Base-by-base conservation (phyloP, 2,797 vertebrate genomes). In the Sebastes glaucus region DNA sequence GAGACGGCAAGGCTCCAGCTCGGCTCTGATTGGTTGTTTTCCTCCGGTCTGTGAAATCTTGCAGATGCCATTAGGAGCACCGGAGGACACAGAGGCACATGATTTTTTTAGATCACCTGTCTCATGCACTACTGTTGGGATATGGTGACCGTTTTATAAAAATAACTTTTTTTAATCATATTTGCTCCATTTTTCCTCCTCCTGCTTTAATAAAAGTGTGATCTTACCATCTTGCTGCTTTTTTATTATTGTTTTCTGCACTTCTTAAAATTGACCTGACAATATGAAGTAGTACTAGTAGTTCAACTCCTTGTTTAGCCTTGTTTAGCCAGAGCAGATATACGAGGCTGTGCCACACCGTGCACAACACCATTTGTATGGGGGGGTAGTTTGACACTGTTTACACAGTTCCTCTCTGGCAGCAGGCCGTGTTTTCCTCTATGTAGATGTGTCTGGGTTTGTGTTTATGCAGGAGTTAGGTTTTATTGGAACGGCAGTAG, bases 391-490 rank as follows among this genome's bases (percentile, higher is more conserved):
- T 84, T 82, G 77, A 57, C 81, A 65, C 52, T 93, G 84, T 94
- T 94, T 92, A 92, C 78, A 81, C 86, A 69, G 81, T 55, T 86
- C 65, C 74, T 80, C 35, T 80, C 78, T 76, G 80, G 62, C 79
- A 80, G 86, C 55, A 5, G 53, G 79, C 69, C 66, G 49, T 88
- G 81, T 86, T 85, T 85, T 86, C 70, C 35, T 88, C 68, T 11
- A 5, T 69, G 77, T 82, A 70, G 63, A 86, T 74, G 75, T 77
- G 79, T 86, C 85, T 81, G 80, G 77, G 32, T 90, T 78, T 57
- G 81, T 91, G 87, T 93, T 93, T 92, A 70, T 11, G 77, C 88
- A 88, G 89, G 68, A 78, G 71, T 85, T 23, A 14, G 4, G 49
- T n/a, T n/a, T n/a, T n/a, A n/a, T n/a, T n/a, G n/a, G n/a, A n/a